These are phyloP conservation scores for Phyllotreta striolata DNA, from an alignment of 2,888 invertebrate genomes.

Conservation along the genomic window DNA sequence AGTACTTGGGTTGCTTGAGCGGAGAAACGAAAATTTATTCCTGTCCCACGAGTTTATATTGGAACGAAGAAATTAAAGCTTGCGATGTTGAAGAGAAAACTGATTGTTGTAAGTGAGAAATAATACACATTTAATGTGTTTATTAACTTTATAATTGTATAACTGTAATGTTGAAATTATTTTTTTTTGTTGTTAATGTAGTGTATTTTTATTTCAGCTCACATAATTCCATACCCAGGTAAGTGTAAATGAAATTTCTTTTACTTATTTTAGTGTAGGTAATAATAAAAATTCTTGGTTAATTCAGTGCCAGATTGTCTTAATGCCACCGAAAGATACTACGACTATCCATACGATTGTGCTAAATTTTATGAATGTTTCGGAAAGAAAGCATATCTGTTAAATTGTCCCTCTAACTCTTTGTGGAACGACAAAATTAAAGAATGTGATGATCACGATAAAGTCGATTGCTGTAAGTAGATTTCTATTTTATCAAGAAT, in stretches of 20 bases:
- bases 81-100: conserved; percentile 4
- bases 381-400: not conserved
- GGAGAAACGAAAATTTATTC: not conserved
- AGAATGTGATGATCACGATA: conserved; percentile 2
- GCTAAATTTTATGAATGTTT: conserved; percentile 19
- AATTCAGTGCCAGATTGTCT: conserved; percentile 15
- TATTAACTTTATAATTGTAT: too few species aligned
- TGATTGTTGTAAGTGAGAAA: conserved; percentile 10
- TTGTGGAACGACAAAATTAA: conserved; percentile 13
- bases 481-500: not conserved
- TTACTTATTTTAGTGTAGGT: too few species aligned
- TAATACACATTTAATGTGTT: too few species aligned
- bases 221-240: conserved; percentile 4
- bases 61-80: conserved; percentile 16
- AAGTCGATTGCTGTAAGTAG: conserved; percentile 24
- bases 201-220: not conserved
- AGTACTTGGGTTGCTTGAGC: conserved; percentile 10
- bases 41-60: not conserved
- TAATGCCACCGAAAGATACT: conserved; percentile 2
- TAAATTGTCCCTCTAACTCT: conserved; percentile 6
- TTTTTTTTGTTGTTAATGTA: not conserved
- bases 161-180: too few species aligned
- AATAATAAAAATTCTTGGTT: not conserved
- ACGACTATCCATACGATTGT: conserved; percentile 22
- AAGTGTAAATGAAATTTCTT: not conserved